phyloP scores from a whole-genome alignment of 2,797 vertebrate genomes.

The Martes flavigula region DNA sequence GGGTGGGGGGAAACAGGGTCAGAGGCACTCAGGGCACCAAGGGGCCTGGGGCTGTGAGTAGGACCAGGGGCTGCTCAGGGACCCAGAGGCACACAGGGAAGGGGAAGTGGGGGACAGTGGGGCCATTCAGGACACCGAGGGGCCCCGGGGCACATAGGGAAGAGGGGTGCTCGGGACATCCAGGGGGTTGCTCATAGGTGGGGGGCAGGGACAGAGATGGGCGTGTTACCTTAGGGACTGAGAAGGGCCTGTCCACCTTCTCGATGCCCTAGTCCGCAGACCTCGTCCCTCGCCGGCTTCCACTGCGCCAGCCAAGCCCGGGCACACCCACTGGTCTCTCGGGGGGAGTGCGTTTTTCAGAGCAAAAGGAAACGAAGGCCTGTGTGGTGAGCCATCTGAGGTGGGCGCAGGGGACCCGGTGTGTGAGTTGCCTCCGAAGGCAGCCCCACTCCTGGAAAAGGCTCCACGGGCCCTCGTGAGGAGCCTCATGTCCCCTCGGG shows the following conservation, averaged over 20 bases:
- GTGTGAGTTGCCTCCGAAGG: too few relatives aligned
- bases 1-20: background rate
- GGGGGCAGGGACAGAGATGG: background rate
- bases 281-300: too few relatives aligned
- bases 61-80: background rate
- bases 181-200: background rate
- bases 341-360: background rate
- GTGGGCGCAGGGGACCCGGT: background rate
- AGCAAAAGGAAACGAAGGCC: background rate
- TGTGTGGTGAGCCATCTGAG: background rate
- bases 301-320: background rate
- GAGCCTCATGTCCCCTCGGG: rapidly evolving
- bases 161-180: background rate
- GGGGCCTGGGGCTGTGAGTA: background rate
- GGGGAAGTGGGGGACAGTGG: background rate
- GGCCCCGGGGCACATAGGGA: background rate
- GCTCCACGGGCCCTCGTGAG: background rate
- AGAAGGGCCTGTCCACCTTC: background rate
- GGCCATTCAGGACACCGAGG: background rate
- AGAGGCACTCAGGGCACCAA: background rate
- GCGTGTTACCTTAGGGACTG: background rate
- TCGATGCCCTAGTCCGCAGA: background rate
- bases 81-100: background rate
- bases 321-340: too few relatives aligned
- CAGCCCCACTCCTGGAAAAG: background rate